Percentiles rank a stretch among this genome's conserved stretches.
phyloP scores from a whole-genome alignment of 2,888 invertebrate species.

The Diadegma fenestrale region DNA sequence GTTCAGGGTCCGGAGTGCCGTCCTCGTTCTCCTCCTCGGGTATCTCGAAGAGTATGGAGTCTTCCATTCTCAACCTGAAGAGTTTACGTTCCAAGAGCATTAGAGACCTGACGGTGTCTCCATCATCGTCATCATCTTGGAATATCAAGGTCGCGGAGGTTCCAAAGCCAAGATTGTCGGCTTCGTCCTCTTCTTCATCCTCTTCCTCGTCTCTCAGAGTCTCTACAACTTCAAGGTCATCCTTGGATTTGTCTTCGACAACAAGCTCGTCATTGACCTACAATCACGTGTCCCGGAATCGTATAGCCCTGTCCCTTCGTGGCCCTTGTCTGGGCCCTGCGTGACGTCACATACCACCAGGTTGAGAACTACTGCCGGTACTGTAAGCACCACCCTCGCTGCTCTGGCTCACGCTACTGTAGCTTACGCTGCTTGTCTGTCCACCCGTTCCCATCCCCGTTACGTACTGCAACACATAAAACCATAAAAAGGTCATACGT shows the following conservation, averaged over 20 bases:
- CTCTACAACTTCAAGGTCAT: constrained; percentile 39
- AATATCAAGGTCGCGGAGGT: constrained; percentile 35
- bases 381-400: constrained; percentile 79
- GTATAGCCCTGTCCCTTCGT: constrained; percentile 80
- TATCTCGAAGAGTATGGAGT: constrained; percentile 57
- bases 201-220: constrained; percentile 33
- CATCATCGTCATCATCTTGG: constrained; percentile 7
- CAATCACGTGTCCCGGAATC: constrained; percentile 83
- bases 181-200: constrained; percentile 18
- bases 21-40: constrained; percentile 61
- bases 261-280: constrained; percentile 69
- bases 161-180: background rate
- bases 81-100: constrained; percentile 52
- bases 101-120: constrained; percentile 40
- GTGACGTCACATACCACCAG: constrained; percentile 81
- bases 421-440: constrained; percentile 81
- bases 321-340: constrained; percentile 82
- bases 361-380: constrained; percentile 71
- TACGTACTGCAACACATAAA: constrained; percentile 78
- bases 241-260: constrained; percentile 30
- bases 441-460: constrained; percentile 79
- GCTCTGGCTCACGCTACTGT: constrained; percentile 82
- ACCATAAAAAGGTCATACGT: background rate
- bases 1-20: constrained; percentile 1
- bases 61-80: constrained; percentile 53